These are phyloP conservation scores for Tryphoninae sp. DNA, from an alignment of 2,888 invertebrate species.

Conservation along the genomic window DNA sequence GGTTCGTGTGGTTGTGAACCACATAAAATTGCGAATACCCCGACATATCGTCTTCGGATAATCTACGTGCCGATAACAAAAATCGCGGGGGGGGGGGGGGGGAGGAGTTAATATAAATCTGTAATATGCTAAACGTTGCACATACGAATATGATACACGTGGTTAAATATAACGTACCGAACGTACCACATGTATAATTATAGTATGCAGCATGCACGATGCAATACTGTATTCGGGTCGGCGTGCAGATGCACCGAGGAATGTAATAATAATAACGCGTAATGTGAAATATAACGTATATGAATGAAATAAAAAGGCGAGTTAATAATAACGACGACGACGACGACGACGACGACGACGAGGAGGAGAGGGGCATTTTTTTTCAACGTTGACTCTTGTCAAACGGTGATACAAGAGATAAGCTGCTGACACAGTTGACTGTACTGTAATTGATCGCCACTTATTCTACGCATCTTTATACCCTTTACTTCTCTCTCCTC, in stretches of 20 bases:
- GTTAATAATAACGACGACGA: background rate
- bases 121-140: constrained; percentile 71
- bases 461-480: constrained; percentile 92
- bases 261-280: constrained; percentile 61
- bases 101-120: constrained; percentile 42
- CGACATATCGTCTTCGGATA: background rate
- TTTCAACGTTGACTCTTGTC: constrained; percentile 77
- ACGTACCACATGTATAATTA: constrained; percentile 70
- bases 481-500: constrained; percentile 89
- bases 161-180: constrained; percentile 61
- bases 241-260: constrained; percentile 64
- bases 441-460: constrained; percentile 93
- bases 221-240: constrained; percentile 75
- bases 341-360: constrained; percentile 11
- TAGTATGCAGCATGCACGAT: constrained; percentile 74
- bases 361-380: constrained; percentile 53
- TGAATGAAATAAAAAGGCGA: constrained; percentile 12
- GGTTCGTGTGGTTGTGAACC: constrained; percentile 10
- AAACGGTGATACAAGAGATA: constrained; percentile 92
- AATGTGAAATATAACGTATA: constrained; percentile 37
- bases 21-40: constrained; percentile 5
- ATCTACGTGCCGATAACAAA: constrained; percentile 19
- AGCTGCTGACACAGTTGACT: constrained; percentile 94
- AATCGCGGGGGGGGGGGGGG: background rate
- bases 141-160: constrained; percentile 70